phyloP scores from a whole-genome alignment of 2,797 vertebrate genomes.

The Galaxias olidus region DNA sequence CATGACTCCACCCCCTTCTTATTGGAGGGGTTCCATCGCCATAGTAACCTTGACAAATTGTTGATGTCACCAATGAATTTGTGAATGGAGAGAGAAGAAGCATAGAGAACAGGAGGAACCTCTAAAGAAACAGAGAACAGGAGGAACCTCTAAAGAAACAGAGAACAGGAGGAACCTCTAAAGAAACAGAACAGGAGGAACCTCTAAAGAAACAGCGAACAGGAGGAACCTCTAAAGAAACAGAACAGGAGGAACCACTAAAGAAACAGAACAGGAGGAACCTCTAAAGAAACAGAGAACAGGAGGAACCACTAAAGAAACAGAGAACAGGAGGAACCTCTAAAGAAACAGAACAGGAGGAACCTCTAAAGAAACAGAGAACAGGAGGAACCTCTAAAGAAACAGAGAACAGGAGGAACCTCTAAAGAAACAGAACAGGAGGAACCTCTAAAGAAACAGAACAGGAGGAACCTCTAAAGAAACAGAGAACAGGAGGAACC shows the following conservation, averaged over 20 bases:
- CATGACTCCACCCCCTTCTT: slow-evolving; percentile 37
- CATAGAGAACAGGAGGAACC: slow-evolving; percentile 1
- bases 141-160: slow-evolving; percentile 8
- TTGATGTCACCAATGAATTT: slow-evolving; percentile 57
- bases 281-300: slow-evolving; percentile 7
- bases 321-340: background rate
- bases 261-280: slow-evolving; percentile 2
- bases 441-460: background rate
- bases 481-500: slow-evolving; percentile 3
- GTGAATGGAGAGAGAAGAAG: slow-evolving; percentile 51
- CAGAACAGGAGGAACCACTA: background rate
- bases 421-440: background rate
- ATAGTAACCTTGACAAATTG: slow-evolving; percentile 59
- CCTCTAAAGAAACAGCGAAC: slow-evolving; percentile 7
- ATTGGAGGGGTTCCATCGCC: slow-evolving; percentile 47
- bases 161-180: background rate
- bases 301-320: slow-evolving; percentile 6
- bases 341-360: slow-evolving; percentile 2
- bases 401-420: slow-evolving; percentile 3
- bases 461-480: slow-evolving; percentile 5
- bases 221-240: background rate
- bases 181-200: slow-evolving; percentile 2
- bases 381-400: slow-evolving; percentile 5
- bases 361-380: slow-evolving; percentile 5
- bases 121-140: slow-evolving; percentile 7